phyloP scores from a whole-genome alignment of 1,140 invertebrate species.

The Goniozus legneri region DNA sequence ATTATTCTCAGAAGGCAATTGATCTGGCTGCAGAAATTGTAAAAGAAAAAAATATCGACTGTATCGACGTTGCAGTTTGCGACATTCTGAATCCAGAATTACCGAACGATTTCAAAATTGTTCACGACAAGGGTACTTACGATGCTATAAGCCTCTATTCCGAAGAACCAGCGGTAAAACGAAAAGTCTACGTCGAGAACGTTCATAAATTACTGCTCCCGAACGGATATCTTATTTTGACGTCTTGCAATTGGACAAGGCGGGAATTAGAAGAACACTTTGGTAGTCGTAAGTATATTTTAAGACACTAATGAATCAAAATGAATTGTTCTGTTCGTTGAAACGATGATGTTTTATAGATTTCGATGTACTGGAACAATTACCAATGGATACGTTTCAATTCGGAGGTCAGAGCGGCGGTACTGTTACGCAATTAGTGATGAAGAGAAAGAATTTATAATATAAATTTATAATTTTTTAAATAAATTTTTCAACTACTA shows the following conservation, averaged over 20 bases:
- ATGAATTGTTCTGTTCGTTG: conserved; percentile 6
- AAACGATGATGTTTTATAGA: conserved; percentile 45
- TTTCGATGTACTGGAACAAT: conserved; percentile 61
- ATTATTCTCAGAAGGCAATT: conserved; percentile 80
- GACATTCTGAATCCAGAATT: conserved; percentile 57
- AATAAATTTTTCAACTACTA: conserved; percentile 12
- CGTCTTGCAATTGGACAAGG: conserved; percentile 94
- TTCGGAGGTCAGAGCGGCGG: conserved; percentile 82
- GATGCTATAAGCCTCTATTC: conserved; percentile 84
- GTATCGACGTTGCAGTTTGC: conserved; percentile 60
- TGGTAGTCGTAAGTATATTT: conserved; percentile 46
- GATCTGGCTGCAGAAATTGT: conserved; percentile 68
- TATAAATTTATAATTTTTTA: conserved; percentile 11
- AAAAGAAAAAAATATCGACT: conserved; percentile 49
- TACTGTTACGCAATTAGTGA: conserved; percentile 73
- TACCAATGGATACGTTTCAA: conserved; percentile 76
- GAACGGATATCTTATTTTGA: conserved; percentile 74
- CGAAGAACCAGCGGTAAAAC: conserved; percentile 61
- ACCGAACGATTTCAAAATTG: conserved; percentile 58
- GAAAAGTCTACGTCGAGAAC: conserved; percentile 68
- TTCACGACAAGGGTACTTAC: conserved; percentile 91
- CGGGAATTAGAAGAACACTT: conserved; percentile 77
- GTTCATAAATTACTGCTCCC: conserved; percentile 60
- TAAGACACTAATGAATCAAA: conserved; percentile 2
- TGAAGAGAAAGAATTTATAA: conserved; percentile 60